Percentiles rank a stretch among this genome's conserved stretches.
phyloP scores from a whole-genome alignment of 2,888 invertebrate species.

The Cosmia pyralina region DNA sequence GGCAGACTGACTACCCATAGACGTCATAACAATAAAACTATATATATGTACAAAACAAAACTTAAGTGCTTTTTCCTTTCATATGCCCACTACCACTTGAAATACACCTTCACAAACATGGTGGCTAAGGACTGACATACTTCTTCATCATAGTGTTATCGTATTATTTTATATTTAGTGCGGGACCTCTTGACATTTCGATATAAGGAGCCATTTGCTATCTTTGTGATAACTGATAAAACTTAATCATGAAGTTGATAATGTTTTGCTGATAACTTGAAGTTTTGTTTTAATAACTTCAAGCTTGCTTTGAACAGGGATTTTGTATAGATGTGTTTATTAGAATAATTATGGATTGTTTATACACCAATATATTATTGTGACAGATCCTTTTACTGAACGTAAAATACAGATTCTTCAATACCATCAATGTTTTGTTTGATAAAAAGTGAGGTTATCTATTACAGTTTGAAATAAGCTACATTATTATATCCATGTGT shows the following conservation, averaged over 20 bases:
- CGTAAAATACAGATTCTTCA: background rate
- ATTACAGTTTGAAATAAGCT: background rate
- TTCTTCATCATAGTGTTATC: conserved; percentile 11
- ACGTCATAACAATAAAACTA: too few species aligned
- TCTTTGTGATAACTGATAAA: conserved; percentile 52
- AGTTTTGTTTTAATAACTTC: conserved; percentile 33
- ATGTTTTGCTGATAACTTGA: conserved; percentile 47
- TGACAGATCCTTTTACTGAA: background rate
- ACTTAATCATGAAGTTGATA: conserved; percentile 59
- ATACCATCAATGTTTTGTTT: background rate
- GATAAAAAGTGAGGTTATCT: conserved; percentile 35
- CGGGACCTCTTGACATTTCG: conserved; percentile 27
- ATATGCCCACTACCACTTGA: background rate
- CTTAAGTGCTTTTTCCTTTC: conserved; percentile 12
- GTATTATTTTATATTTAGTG: conserved; percentile 19
- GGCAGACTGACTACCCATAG: too few species aligned
- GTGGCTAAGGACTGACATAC: conserved; percentile 15
- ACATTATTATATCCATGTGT: background rate
- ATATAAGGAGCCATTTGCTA: conserved; percentile 30
- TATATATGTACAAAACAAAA: background rate
- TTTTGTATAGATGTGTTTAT: background rate
- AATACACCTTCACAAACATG: conserved; percentile 27
- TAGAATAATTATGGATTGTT: background rate
- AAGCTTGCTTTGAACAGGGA: background rate
- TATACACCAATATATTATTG: too few species aligned